Conservation (phyloP, 2,888 invertebrate genomes). For the Steromphala cineraria region DNA sequence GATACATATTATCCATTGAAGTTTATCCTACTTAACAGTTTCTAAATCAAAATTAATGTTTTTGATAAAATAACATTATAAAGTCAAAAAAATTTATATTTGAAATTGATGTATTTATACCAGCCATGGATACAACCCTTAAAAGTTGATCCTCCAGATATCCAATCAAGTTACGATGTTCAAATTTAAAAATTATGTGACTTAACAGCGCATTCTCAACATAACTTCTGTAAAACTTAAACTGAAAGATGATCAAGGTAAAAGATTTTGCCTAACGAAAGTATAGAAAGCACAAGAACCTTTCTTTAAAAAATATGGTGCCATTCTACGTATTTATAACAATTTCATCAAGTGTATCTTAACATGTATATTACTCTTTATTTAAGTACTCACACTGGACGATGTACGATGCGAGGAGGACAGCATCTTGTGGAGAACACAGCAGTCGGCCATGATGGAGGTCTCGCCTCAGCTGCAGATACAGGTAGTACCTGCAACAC, state of each 20-base stretch:
- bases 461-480: constrained; percentile 94
- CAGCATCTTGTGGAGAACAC: constrained; percentile 86
- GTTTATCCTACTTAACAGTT: too few species aligned
- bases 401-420: constrained; percentile 91
- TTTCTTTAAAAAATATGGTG: background rate
- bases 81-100: too few species aligned
- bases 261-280: background rate
- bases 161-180: too few species aligned
- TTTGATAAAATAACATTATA: background rate
- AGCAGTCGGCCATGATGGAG: constrained; percentile 94
- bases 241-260: background rate
- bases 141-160: too few species aligned
- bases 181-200: too few species aligned
- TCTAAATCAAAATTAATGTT: too few species aligned
- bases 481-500: constrained; percentile 86
- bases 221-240: too few species aligned
- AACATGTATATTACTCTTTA: too few species aligned
- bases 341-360: too few species aligned
- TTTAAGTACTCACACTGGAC: constrained; percentile 86
- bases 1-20: background rate
- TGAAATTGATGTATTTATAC: background rate
- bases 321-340: too few species aligned
- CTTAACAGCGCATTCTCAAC: too few species aligned
- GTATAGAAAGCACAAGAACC: background rate
- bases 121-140: background rate